Evolutionary conservation across 92 coral and sea anemone genomes (phyloP).

Genomic region (Actinostola sp.): DNA sequence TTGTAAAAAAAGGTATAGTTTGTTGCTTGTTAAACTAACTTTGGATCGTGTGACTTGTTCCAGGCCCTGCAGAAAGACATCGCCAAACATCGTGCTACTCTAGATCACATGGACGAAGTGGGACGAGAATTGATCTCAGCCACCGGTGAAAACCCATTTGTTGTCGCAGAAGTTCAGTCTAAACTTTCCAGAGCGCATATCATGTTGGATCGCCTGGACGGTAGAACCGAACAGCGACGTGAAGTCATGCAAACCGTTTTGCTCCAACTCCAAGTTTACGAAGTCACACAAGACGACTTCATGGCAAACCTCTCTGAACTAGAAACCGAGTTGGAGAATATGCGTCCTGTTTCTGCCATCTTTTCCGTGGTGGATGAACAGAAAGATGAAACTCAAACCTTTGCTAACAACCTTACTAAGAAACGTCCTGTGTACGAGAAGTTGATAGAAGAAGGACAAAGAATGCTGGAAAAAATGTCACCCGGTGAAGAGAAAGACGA

Average conservation of each 20-base stretch:
- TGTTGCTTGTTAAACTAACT: neutral
- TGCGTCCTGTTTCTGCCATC: slow-evolving; percentile 80
- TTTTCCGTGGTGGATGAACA: slow-evolving; percentile 69
- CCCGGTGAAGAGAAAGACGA: slow-evolving; percentile 84
- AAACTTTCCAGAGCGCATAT: slow-evolving; percentile 80
- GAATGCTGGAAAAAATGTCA: slow-evolving; percentile 76
- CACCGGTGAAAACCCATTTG: slow-evolving; percentile 73
- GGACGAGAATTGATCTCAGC: slow-evolving; percentile 74
- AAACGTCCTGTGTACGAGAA: slow-evolving; percentile 93
- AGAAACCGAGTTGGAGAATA: slow-evolving; percentile 65
- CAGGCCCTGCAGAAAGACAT: slow-evolving; percentile 84
- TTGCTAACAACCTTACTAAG: slow-evolving; percentile 59
- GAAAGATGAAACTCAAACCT: slow-evolving; percentile 64
- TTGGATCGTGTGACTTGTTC: neutral
- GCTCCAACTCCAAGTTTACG: slow-evolving; percentile 77
- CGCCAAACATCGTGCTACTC: slow-evolving; percentile 59
- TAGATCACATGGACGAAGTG: slow-evolving; percentile 72
- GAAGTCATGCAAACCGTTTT: slow-evolving; percentile 72
- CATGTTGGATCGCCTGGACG: slow-evolving; percentile 75
- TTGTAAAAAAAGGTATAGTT: too few relatives aligned
- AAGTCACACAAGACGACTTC: slow-evolving; percentile 65
- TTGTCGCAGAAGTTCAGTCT: slow-evolving; percentile 84
- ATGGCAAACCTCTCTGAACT: slow-evolving; percentile 49
- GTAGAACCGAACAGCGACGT: slow-evolving; percentile 73
- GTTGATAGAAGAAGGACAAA: slow-evolving; percentile 79